These are phyloP conservation scores for Micrastur ruficollis DNA, from an alignment of 2,797 vertebrate genomes.

Conservation along the genomic window DNA sequence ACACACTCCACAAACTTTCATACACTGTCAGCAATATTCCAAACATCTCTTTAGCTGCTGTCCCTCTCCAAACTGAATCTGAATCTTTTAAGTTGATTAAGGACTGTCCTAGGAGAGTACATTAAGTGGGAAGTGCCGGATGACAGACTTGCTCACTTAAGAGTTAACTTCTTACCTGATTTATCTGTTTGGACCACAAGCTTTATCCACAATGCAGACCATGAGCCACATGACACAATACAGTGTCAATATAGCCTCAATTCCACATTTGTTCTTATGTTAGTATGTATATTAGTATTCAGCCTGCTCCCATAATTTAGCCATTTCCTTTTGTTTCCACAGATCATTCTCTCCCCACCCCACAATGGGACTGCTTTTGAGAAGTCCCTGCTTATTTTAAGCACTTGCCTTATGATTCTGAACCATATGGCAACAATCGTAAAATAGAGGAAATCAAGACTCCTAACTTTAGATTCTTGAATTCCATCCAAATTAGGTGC, in stretches of 20 bases:
- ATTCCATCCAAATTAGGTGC: neutral
- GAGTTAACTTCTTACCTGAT: neutral
- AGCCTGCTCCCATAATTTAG: neutral
- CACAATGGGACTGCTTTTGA: neutral
- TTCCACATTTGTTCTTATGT: too few species aligned
- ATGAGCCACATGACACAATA: neutral
- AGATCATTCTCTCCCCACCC: neutral
- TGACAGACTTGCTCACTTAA: neutral
- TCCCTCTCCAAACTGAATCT: too few species aligned
- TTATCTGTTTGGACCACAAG: neutral
- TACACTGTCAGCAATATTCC: neutral
- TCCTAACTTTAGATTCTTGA: neutral
- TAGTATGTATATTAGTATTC: neutral
- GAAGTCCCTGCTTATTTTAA: neutral
- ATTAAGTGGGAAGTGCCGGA: neutral
- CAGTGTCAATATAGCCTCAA: neutral
- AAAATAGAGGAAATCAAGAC: neutral
- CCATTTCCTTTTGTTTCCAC: neutral
- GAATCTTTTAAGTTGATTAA: neutral
- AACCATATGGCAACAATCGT: neutral
- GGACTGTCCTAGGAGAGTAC: neutral
- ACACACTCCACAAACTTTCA: neutral
- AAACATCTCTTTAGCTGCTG: neutral
- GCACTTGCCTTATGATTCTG: conserved; percentile 16
- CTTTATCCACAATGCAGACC: neutral